phyloP scores from a whole-genome alignment of 2,888 invertebrate genomes.

The Melieria crassipennis region DNA sequence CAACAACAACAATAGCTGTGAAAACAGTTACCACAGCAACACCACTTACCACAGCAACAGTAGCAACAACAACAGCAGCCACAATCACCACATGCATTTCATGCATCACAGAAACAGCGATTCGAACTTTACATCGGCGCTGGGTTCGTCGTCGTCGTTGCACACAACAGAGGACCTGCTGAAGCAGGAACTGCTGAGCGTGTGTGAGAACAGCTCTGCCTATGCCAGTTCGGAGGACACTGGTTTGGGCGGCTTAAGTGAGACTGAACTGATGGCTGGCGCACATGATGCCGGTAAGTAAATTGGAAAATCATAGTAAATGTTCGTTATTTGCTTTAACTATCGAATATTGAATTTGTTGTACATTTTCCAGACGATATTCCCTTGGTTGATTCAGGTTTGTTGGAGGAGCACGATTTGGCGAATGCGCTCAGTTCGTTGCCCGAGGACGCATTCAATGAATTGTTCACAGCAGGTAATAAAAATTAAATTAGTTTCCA shows the following conservation, averaged over 20 bases:
- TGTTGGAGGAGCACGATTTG: slow-evolving; percentile 79
- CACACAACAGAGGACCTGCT: slow-evolving; percentile 55
- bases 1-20: slow-evolving; percentile 38
- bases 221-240: slow-evolving; percentile 74
- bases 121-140: slow-evolving; percentile 50
- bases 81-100: slow-evolving; percentile 31
- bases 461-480: slow-evolving; percentile 79
- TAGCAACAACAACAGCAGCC: slow-evolving; percentile 30
- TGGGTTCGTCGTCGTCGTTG: slow-evolving; percentile 43
- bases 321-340: slow-evolving; percentile 29
- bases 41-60: slow-evolving; percentile 30
- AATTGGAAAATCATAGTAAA: not conserved
- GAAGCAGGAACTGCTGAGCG: slow-evolving; percentile 63
- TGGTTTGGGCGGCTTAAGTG: slow-evolving; percentile 70
- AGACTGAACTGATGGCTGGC: slow-evolving; percentile 69
- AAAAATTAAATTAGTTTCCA: not conserved
- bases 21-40: slow-evolving; percentile 25
- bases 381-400: slow-evolving; percentile 68
- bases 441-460: slow-evolving; percentile 84
- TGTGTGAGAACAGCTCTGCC: slow-evolving; percentile 72
- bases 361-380: slow-evolving; percentile 67
- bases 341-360: not conserved
- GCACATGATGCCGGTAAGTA: slow-evolving; percentile 66
- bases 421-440: slow-evolving; percentile 81
- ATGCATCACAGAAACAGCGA: slow-evolving; percentile 47